A percentile compares a stretch with the other conserved stretches of the same genome.
phyloP scores from a whole-genome alignment of 2,797 vertebrate species.

The Cynodonichthys magdalenae region DNA sequence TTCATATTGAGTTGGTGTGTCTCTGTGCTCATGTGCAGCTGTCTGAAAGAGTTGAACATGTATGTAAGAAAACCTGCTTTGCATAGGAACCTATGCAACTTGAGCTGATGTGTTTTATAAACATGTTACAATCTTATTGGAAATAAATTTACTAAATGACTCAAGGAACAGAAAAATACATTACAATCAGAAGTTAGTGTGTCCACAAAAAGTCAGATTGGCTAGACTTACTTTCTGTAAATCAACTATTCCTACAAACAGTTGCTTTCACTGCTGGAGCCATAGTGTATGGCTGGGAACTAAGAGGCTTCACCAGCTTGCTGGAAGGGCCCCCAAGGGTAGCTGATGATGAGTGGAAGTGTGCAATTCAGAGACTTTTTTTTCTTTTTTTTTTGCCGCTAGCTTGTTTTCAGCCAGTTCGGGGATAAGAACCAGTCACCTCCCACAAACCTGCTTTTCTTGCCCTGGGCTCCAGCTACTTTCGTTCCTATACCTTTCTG shows the following conservation, averaged over 20 bases:
- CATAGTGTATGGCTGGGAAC: constrained; percentile 8
- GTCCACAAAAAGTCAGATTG: constrained; percentile 12
- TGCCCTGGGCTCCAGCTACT: constrained; percentile 40
- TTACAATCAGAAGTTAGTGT: constrained; percentile 20
- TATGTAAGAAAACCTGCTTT: constrained; percentile 12
- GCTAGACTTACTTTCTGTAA: constrained; percentile 1
- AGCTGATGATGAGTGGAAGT: constrained; percentile 48
- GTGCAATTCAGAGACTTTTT: constrained; percentile 35
- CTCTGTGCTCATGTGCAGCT: constrained; percentile 6
- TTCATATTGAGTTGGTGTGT: constrained; percentile 37
- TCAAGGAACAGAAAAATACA: not conserved
- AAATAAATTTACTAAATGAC: too few relatives aligned
- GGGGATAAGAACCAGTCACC: constrained; percentile 37
- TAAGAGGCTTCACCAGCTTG: constrained; percentile 40
- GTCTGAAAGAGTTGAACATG: not conserved
- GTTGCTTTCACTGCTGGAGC: constrained; percentile 31
- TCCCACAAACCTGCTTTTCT: constrained; percentile 41
- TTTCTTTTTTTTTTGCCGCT: constrained; percentile 32
- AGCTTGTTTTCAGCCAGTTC: constrained; percentile 35
- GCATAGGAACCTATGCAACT: not conserved
- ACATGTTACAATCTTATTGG: too few relatives aligned
- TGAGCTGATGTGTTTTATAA: too few relatives aligned
- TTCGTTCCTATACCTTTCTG: constrained; percentile 5
- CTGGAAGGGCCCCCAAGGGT: constrained; percentile 65
- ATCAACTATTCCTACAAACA: constrained; percentile 13